Percentiles rank a stretch among this genome's conserved stretches.
Evolutionary conservation across 1,140 invertebrate species (phyloP).

Genomic region (Saccostrea glomerata): DNA sequence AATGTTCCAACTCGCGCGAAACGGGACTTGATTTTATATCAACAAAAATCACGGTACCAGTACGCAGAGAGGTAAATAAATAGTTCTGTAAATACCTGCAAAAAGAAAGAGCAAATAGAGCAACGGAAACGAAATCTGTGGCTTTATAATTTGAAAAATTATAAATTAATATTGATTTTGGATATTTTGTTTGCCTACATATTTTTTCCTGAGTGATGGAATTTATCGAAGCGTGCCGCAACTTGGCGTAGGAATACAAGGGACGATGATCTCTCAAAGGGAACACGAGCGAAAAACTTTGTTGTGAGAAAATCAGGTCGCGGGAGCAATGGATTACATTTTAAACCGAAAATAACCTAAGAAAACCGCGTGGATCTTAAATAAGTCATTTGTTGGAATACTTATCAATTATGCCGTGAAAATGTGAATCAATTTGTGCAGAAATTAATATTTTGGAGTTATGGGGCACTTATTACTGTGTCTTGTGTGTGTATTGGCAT

Average conservation of each 20-base stretch:
- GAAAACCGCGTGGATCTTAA: conserved; percentile 23
- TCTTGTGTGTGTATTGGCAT: conserved; percentile 34
- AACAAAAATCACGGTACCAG: conserved; percentile 18
- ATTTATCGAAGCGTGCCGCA: conserved; percentile 41
- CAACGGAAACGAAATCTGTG: background rate
- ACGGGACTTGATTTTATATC: background rate
- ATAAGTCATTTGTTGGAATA: conserved; percentile 4
- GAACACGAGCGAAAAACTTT: conserved; percentile 15
- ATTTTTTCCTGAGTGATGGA: background rate
- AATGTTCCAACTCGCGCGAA: conserved; percentile 32
- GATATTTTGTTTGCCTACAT: background rate
- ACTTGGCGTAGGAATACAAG: conserved; percentile 37
- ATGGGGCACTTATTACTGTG: conserved; percentile 16
- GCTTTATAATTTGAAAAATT: background rate
- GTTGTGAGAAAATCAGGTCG: conserved; percentile 36
- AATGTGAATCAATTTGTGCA: conserved; percentile 37
- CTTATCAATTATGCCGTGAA: conserved; percentile 12
- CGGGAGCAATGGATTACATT: conserved; percentile 43
- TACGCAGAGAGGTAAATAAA: conserved; percentile 6
- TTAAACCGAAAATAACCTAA: conserved; percentile 28
- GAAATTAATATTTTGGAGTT: conserved; percentile 18
- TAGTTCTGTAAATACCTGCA: conserved; percentile 20
- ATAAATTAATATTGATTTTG: background rate
- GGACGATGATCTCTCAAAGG: conserved; percentile 33
- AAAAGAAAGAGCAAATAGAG: background rate